Percentiles rank a stretch among this genome's conserved stretches.
Evolutionary conservation across 2,888 invertebrate genomes (phyloP).

Genomic region (Noctua pronuba): DNA sequence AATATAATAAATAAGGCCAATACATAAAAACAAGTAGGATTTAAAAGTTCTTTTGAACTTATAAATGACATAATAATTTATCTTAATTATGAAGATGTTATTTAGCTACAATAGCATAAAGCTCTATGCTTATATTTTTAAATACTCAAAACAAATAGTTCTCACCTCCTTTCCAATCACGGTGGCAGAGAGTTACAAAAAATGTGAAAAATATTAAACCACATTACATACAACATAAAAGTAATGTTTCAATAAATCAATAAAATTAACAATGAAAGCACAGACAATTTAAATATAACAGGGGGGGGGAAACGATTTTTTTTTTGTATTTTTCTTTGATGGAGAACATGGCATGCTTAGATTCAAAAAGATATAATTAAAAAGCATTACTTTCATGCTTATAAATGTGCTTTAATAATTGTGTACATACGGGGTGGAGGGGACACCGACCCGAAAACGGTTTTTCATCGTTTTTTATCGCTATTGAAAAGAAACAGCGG

Average conservation of each 20-base stretch:
- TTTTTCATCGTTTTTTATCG: no score
- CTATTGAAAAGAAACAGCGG: no score
- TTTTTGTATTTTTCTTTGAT: background rate
- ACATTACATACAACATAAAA: constrained; percentile 75
- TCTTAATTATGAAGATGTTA: background rate
- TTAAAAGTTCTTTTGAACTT: background rate
- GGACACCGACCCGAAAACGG: no score
- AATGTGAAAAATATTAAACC: constrained; percentile 77
- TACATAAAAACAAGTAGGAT: constrained; percentile 7
- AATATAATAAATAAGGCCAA: constrained; percentile 3
- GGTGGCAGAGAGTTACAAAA: constrained; percentile 69
- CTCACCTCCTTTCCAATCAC: constrained; percentile 86
- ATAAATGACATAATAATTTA: no score
- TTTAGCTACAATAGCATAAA: constrained; percentile 16
- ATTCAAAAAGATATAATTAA: constrained; percentile 3
- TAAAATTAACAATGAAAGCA: constrained; percentile 60
- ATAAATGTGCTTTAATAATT: constrained; percentile 77
- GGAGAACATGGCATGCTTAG: constrained; percentile 18
- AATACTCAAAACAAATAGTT: constrained; percentile 36
- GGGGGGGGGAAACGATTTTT: no score
- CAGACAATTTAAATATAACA: background rate
- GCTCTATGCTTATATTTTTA: background rate
- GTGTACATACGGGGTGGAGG: no score
- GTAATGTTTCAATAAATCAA: constrained; percentile 33
- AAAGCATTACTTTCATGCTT: constrained; percentile 77